Base-by-base conservation (phyloP, 1,140 invertebrate species). In the Adoxophyes honmai region DNA sequence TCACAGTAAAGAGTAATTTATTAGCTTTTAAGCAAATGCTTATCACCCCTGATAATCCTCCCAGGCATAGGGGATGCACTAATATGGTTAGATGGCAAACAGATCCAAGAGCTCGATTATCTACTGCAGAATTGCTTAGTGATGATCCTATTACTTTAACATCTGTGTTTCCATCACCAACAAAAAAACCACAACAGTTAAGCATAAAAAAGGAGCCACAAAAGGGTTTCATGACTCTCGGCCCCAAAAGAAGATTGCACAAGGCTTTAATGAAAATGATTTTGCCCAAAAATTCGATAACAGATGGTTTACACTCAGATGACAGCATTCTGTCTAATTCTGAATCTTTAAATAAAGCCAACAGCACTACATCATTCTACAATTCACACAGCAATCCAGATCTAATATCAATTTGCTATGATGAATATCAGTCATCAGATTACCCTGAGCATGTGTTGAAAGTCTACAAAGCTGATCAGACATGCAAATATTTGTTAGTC, bases 371-470 rank as follows among this genome's bases (percentile, higher is more conserved):
- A 34, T 86, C 91, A 52, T 91, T 95, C 34, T 95, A 95, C 79
- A 95, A 95, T 75, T 97, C 96, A 38, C 95, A 96, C 73, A 97
- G 95, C 77, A 98, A 98, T 90, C 96, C 97, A 3, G 97, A 98
- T 89, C 90, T 98, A 36, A 95, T 95, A 71, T 94, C 93, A 61
- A 92, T 95, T 36, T 95, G 92, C 78, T 96, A 94, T 89, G 94
- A 95, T 68, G 94, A 95, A 70, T 81, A 92, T 48, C 90, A 94
- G 52, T 91, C 92, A 53, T 91, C 93, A 1, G 97, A 98, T 86
- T 98, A 96, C 89, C 98, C 98, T 4, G 98, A 99, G 81, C 97
- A 99, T 90, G 98, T 99, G 34, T 91, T 99, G 0, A 99, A 99
- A 91, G 96, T 97, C n/a, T 97, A 95, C 76, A 96, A 96, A 90